Conservation (phyloP, 2,797 vertebrate genomes). For the Siniperca scherzeri region DNA sequence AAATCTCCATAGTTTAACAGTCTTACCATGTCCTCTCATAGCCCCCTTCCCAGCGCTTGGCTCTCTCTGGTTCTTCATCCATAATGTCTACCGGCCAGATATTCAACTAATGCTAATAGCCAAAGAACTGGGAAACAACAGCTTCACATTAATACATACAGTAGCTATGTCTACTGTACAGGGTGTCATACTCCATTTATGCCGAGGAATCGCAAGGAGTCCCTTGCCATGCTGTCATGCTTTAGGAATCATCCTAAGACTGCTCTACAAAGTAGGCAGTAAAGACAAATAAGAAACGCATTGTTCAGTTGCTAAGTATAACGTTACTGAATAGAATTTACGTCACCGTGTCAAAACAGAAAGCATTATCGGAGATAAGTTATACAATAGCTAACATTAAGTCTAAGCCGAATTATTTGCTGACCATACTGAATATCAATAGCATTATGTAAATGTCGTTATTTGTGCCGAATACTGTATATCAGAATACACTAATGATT, state of each 20-base stretch:
- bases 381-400: neutral
- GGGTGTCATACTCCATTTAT: neutral
- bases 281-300: neutral
- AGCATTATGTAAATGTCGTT: neutral
- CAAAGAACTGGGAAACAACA: neutral
- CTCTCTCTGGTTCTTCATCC: conserved; percentile 96
- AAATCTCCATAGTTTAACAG: neutral
- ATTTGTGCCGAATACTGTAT: too few species aligned
- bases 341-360: neutral
- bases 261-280: neutral
- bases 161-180: neutral
- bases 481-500: neutral
- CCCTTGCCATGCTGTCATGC: neutral
- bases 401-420: neutral
- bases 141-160: neutral
- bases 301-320: too few species aligned
- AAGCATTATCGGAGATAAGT: neutral
- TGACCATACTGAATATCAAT: too few species aligned
- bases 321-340: neutral
- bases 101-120: neutral
- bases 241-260: neutral
- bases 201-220: neutral
- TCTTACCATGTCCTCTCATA: conserved; percentile 96
- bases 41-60: conserved; percentile 98
- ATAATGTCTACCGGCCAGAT: conserved; percentile 75